These are phyloP conservation scores for Drosophila pseudotakahashii DNA, from an alignment of 2,888 invertebrate genomes.

Conservation along the genomic window DNA sequence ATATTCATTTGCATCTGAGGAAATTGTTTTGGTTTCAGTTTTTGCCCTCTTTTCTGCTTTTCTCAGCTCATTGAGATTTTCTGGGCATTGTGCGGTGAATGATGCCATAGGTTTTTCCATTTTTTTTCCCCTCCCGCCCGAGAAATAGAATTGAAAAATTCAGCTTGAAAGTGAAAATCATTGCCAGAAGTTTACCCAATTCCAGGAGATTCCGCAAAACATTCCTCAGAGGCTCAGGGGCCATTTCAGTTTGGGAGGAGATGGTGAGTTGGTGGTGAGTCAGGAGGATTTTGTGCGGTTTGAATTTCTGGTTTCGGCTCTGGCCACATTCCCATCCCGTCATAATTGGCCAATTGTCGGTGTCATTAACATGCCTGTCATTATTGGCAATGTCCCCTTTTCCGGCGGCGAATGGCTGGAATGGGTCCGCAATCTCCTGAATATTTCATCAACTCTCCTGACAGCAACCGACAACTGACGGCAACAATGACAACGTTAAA, in stretches of 20 bases:
- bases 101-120: slow-evolving; percentile 8
- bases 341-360: slow-evolving; percentile 64
- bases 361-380: slow-evolving; percentile 68
- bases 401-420: no score
- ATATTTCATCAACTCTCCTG: slow-evolving; percentile 66
- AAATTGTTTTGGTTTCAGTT: slow-evolving; percentile 45
- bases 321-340: slow-evolving; percentile 21
- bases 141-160: slow-evolving; percentile 32
- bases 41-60: slow-evolving; percentile 1
- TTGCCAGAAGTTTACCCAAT: slow-evolving; percentile 26
- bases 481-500: slow-evolving; percentile 52
- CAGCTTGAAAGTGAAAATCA: slow-evolving; percentile 40
- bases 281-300: slow-evolving; percentile 10
- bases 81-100: slow-evolving; percentile 12
- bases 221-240: slow-evolving; percentile 8
- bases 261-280: not conserved
- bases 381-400: slow-evolving; percentile 49
- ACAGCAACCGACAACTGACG: slow-evolving; percentile 24
- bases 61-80: slow-evolving; percentile 18
- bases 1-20: slow-evolving; percentile 50
- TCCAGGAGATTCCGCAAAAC: not conserved
- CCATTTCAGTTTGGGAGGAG: not conserved
- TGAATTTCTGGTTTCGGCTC: slow-evolving; percentile 30
- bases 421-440: slow-evolving; percentile 55
- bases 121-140: no score